phyloP scores from a whole-genome alignment of 2,113 vertebrate genomes.

The Archilochus colubris region DNA sequence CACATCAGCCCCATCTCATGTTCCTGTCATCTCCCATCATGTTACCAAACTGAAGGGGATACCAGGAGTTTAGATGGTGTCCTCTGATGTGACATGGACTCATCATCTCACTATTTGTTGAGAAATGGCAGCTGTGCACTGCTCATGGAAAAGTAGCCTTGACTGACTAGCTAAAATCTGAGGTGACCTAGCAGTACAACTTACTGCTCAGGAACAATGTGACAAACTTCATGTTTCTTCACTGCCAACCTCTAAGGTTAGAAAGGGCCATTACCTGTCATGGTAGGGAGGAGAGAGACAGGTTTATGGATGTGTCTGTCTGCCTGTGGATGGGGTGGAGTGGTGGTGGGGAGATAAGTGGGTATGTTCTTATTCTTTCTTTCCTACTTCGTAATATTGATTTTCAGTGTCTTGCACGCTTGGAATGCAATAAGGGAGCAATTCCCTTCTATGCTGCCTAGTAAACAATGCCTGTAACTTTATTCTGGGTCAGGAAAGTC shows the following conservation, averaged over 20 bases:
- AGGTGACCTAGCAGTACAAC: neutral
- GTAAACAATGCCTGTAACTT: constrained; percentile 61
- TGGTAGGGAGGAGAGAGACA: neutral
- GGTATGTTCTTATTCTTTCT: constrained; percentile 16
- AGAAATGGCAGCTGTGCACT: neutral
- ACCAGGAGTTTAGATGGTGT: neutral
- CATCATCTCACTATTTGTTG: neutral
- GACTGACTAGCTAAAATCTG: neutral
- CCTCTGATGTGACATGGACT: neutral
- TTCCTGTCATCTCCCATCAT: neutral
- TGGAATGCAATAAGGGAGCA: constrained; percentile 57
- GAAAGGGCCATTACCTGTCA: neutral
- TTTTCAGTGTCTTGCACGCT: constrained; percentile 21
- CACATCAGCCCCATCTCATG: neutral
- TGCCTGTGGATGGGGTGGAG: neutral
- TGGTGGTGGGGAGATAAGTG: neutral
- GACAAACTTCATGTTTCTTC: constrained; percentile 5
- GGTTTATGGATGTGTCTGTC: neutral
- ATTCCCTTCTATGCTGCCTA: constrained; percentile 25
- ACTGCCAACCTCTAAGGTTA: neutral
- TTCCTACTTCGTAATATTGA: constrained; percentile 40
- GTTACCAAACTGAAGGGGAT: neutral
- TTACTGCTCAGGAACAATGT: neutral
- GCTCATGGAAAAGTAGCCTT: neutral
- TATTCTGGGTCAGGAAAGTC: constrained; percentile 60